phyloP scores from a whole-genome alignment of 1,140 invertebrate genomes.

The Drosophila varians region DNA sequence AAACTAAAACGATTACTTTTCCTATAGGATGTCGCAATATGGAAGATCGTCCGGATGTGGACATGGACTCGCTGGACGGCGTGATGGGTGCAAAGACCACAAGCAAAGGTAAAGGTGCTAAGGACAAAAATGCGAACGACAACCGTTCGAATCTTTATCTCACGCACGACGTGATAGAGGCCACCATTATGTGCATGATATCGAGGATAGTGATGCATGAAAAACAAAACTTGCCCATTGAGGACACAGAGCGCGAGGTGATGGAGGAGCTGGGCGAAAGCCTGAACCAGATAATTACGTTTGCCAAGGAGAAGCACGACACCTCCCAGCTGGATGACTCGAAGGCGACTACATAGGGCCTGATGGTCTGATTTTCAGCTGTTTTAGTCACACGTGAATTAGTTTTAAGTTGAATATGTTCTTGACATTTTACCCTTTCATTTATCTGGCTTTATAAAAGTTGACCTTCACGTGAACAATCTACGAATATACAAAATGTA shows the following conservation, averaged over 20 bases:
- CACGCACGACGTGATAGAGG: slow-evolving; percentile 96
- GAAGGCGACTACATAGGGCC: slow-evolving; percentile 30
- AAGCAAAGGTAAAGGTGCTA: slow-evolving; percentile 15
- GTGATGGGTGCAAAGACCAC: slow-evolving; percentile 20
- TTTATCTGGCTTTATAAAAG: slow-evolving; percentile 65
- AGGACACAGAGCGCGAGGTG: slow-evolving; percentile 92
- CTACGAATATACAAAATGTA: slow-evolving; percentile 18
- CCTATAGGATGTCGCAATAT: slow-evolving; percentile 96
- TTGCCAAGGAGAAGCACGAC: slow-evolving; percentile 77
- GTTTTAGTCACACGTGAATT: slow-evolving; percentile 38
- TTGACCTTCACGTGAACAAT: slow-evolving; percentile 55
- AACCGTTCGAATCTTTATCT: slow-evolving; percentile 88
- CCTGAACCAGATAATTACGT: slow-evolving; percentile 95
- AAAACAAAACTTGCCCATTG: slow-evolving; percentile 86
- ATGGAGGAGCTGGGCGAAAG: slow-evolving; percentile 98
- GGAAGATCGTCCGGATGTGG: slow-evolving; percentile 86
- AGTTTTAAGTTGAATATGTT: slow-evolving; percentile 51
- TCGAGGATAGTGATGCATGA: slow-evolving; percentile 95
- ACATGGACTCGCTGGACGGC: slow-evolving; percentile 69
- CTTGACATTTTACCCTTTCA: slow-evolving; percentile 38
- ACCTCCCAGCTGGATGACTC: slow-evolving; percentile 51
- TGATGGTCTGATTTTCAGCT: background rate
- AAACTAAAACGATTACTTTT: background rate
- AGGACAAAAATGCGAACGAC: slow-evolving; percentile 24
- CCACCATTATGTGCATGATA: slow-evolving; percentile 96